Evolutionary conservation across 2,113 vertebrate species (phyloP), one percentile per base, ranked within the genome.

Genomic region (Osmerus mordax): DNA sequence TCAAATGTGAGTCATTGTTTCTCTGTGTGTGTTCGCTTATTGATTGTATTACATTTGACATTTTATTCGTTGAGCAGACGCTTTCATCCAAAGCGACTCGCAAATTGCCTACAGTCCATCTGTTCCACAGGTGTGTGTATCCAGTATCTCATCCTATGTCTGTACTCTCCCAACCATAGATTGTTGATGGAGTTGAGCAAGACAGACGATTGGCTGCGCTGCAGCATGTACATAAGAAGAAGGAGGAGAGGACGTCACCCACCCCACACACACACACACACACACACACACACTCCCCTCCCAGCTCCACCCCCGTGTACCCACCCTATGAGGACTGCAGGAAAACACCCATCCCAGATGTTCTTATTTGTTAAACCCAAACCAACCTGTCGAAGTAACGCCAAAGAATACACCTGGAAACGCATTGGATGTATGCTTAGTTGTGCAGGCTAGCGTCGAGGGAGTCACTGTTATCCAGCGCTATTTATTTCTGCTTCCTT

Each of bases 161-260:
- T 41, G 36, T 6, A 41, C 36, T 41, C 36, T 41, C 36, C 36
- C 36, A 41, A 41, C 7, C 36, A 9, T 41, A 41, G 36, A 9
- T 28, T 75, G 74, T 78, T 73, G 65, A 67, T 72, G 32, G 55
- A 84, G 28, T 28, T 77, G 76, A 67, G 23, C 69, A 60, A 68
- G 47, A 47, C 0, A 9, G 12, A 23, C 53, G 23, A 67, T 3
- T 71, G 80, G 65, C 73, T 76, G 66, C 74, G 78, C 65, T 16
- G 68, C 72, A 59, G 28, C 52, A 74, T 86, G 81, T 84, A 81
- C 70, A 77, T 78, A 75, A 81, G 73, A 84, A 78, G 67, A 74
- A 41, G 36, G 19, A 9, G 29, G 41, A 79, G 53, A 56, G 55
- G 76, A 56, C 51, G 64, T 41, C 53, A 29, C 67, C 53, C 2